phyloP scores from a whole-genome alignment of 2,888 invertebrate genomes.

The Drosophila tripunctata region DNA sequence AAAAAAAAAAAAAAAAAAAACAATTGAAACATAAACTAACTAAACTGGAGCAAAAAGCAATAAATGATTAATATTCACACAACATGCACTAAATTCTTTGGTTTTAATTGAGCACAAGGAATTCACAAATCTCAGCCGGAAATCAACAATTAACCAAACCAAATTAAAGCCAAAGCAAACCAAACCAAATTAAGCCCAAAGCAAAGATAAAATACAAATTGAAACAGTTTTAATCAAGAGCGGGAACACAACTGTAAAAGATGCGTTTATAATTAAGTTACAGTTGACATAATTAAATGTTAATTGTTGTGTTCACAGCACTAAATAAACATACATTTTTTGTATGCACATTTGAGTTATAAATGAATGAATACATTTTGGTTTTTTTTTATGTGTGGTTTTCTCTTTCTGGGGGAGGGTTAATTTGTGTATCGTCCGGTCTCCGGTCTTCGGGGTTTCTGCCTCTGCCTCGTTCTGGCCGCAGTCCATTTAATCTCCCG shows the following conservation, averaged over 20 bases:
- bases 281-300: slow-evolving; percentile 81
- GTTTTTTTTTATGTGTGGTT: too few species aligned
- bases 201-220: slow-evolving; percentile 28
- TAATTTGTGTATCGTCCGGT: slow-evolving; percentile 73
- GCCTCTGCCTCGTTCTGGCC: slow-evolving; percentile 22
- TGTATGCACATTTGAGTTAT: slow-evolving; percentile 30
- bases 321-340: slow-evolving; percentile 2
- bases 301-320: slow-evolving; percentile 64
- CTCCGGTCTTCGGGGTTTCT: slow-evolving; percentile 11
- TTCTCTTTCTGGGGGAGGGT: slow-evolving; percentile 63
- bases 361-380: slow-evolving; percentile 14
- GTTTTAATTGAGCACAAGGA: slow-evolving; percentile 48
- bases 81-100: slow-evolving; percentile 8
- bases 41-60: slow-evolving; percentile 3
- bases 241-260: slow-evolving; percentile 60
- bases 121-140: slow-evolving; percentile 66
- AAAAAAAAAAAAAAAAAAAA: slow-evolving; percentile 49
- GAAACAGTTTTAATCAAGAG: slow-evolving; percentile 58
- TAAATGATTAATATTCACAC: slow-evolving; percentile 11
- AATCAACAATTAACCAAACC: slow-evolving; percentile 71
- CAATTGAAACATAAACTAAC: slow-evolving; percentile 55
- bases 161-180: slow-evolving; percentile 41
- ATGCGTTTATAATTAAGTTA: slow-evolving; percentile 78
- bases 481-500: slow-evolving; percentile 75
- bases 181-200: too few species aligned